Base-by-base conservation (phyloP, 1,140 invertebrate genomes). In the Tribolium madens region DNA sequence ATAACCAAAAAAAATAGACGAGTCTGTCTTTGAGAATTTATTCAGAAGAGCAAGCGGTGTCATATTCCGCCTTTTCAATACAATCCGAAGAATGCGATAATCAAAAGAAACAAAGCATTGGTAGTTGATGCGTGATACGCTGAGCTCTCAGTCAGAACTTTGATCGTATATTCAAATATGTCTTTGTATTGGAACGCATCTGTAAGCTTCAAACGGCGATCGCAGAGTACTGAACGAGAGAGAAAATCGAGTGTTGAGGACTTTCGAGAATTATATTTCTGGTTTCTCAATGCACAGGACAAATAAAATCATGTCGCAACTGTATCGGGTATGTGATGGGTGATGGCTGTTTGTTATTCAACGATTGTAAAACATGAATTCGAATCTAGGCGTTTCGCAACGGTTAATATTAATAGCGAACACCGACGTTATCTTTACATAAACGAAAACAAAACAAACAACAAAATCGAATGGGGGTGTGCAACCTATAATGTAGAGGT, bases 61-160 rank as follows among this genome's bases (percentile, higher is more conserved):
- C 79, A 80, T 80, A 79, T 80, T 82, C 76, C 70, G 77, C 75
- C 75, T 75, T 53, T 69, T 73, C 76, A 72, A 77, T 69, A 77
- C 57, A 79, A 76, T 81, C 74, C 76, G 46, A 75, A 77, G 79
- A 80, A 80, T 80, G 78, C 75, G 79, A 82, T 79, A 78, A 79
- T 79, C 81, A 82, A 80, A 82, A 80, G 81, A 81, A 79, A 80
- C 76, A 80, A 80, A 80, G 76, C 79, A 76, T 77, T 78, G 75
- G 69, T 75, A 78, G 76, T 78, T 70, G 76, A 80, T 76, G 74
- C 76, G 57, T 80, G 79, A 78, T 73, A 69, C 74, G 76, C 68
- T 57, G 21, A 68, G 47, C 33, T 73, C 71, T 36, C 33, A 77
- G 70, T 60, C 60, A 31, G 36, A 74, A 73, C 79, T 80, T 80